phyloP scores from a whole-genome alignment of 2,113 vertebrate species.

The Syrmaticus mikado region DNA sequence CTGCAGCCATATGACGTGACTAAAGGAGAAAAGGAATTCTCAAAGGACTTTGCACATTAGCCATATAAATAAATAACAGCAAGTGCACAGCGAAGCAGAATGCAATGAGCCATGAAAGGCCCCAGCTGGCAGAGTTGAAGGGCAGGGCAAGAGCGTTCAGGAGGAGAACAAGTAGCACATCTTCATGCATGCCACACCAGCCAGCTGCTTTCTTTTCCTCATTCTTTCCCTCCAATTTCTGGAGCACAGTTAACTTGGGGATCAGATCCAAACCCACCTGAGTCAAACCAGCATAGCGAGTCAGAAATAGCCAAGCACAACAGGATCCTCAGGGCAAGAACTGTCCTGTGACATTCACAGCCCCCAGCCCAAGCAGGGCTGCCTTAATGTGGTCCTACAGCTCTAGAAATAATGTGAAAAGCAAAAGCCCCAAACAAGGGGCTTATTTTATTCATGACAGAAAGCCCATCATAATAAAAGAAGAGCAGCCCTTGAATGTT shows the following conservation, averaged over 20 bases:
- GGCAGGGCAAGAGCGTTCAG: constrained; percentile 54
- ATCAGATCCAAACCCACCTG: not conserved
- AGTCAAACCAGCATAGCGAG: not conserved
- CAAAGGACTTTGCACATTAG: constrained; percentile 18
- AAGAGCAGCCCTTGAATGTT: not conserved
- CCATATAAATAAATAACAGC: constrained; percentile 52
- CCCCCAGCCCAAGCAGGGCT: not conserved
- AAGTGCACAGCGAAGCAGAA: constrained; percentile 56
- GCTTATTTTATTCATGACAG: not conserved
- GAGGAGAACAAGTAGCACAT: not conserved
- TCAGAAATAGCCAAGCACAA: not conserved
- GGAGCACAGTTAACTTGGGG: not conserved
- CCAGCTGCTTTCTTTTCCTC: not conserved
- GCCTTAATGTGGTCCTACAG: not conserved
- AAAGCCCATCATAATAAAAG: not conserved
- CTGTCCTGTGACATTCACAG: not conserved
- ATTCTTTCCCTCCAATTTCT: not conserved
- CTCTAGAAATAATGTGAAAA: not conserved
- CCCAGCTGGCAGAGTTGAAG: constrained; percentile 61
- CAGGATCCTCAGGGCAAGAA: not conserved
- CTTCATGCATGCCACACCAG: not conserved
- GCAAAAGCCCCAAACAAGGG: not conserved
- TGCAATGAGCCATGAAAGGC: constrained; percentile 52
- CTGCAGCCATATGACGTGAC: not conserved
- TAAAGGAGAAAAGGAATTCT: constrained; percentile 46